phyloP scores from a whole-genome alignment of 2,888 invertebrate genomes.

The Micropterix aruncella region DNA sequence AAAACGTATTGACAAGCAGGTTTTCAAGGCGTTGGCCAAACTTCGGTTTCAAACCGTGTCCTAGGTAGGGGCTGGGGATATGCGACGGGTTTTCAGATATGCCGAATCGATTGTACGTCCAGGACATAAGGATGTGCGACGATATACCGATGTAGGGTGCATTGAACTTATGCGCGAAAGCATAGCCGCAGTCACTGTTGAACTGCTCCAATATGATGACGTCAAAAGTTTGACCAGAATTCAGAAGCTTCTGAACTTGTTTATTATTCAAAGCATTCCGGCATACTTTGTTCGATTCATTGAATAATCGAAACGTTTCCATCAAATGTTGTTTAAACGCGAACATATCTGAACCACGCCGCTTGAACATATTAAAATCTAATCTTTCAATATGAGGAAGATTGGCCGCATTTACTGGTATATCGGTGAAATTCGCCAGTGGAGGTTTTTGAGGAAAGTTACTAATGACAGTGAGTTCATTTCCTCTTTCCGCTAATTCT shows the following conservation, averaged over 20 bases:
- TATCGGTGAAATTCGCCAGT: slow-evolving; percentile 21
- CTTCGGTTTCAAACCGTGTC: slow-evolving; percentile 24
- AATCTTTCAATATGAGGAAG: slow-evolving; percentile 18
- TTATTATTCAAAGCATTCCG: slow-evolving; percentile 14
- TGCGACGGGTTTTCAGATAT: slow-evolving; percentile 39
- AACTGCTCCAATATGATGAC: slow-evolving; percentile 39
- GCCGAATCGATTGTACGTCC: slow-evolving; percentile 39
- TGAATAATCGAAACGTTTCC: slow-evolving; percentile 8
- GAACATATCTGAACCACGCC: background rate
- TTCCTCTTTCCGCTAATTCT: slow-evolving; percentile 18
- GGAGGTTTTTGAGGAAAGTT: slow-evolving; percentile 20
- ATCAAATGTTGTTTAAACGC: slow-evolving; percentile 2
- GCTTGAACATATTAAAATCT: slow-evolving; percentile 12
- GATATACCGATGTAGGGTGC: slow-evolving; percentile 37
- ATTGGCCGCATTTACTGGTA: slow-evolving; percentile 14
- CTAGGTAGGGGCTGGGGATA: slow-evolving; percentile 36
- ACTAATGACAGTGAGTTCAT: slow-evolving; percentile 21
- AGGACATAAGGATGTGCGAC: slow-evolving; percentile 38
- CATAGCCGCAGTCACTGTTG: slow-evolving; percentile 39
- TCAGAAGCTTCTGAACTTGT: slow-evolving; percentile 15
- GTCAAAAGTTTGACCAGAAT: slow-evolving; percentile 29
- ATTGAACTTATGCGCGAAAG: slow-evolving; percentile 33
- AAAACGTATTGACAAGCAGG: slow-evolving; percentile 17
- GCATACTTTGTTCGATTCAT: slow-evolving; percentile 15
- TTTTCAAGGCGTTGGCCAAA: slow-evolving; percentile 30